These are phyloP conservation scores for Brassicogethes aeneus DNA, from an alignment of 2,888 invertebrate species.

Conservation along the genomic window DNA sequence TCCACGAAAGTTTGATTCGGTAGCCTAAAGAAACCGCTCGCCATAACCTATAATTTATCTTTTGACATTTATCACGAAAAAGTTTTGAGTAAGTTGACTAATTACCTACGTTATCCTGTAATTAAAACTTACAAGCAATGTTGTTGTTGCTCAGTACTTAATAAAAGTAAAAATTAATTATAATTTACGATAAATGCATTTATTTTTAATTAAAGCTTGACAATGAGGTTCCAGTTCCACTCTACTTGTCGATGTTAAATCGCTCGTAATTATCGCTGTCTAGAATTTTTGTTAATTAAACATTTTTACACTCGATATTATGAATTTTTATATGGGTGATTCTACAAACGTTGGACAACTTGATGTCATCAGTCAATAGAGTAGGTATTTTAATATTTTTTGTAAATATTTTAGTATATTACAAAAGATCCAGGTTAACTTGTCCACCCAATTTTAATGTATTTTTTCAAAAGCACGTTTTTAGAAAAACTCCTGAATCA, in stretches of 20 bases:
- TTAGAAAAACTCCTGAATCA: too few species aligned
- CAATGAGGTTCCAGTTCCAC: constrained; percentile 4
- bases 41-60: neutral
- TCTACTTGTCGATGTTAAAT: constrained; percentile 2
- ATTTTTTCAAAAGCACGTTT: too few species aligned
- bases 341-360: too few species aligned
- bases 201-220: constrained; percentile 6
- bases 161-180: constrained; percentile 1
- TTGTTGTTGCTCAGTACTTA: neutral
- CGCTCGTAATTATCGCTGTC: too few species aligned
- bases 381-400: too few species aligned
- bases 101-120: neutral
- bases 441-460: too few species aligned
- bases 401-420: too few species aligned
- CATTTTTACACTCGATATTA: too few species aligned
- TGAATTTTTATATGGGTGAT: too few species aligned
- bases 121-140: neutral
- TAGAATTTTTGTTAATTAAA: too few species aligned
- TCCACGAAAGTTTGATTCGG: neutral
- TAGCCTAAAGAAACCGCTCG: neutral
- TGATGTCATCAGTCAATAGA: too few species aligned
- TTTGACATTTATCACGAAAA: neutral
- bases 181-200: constrained; percentile 2
- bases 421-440: too few species aligned
- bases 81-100: neutral